Evolutionary conservation across 2,113 vertebrate species (phyloP).

Genomic region (Austrofundulus limnaeus): DNA sequence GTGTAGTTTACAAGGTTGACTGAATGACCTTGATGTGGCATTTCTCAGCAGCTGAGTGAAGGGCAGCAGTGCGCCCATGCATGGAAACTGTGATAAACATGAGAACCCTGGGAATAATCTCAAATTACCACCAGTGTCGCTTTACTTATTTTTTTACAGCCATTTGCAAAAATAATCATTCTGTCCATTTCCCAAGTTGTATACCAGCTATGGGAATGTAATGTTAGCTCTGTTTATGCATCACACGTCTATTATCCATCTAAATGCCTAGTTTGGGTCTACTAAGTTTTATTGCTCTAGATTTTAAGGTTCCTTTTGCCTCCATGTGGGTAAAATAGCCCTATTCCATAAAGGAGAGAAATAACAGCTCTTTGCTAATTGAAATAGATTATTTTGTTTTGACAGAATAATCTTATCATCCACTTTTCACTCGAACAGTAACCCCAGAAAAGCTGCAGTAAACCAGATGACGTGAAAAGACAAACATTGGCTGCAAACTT

Average conservation of each 20-base stretch:
- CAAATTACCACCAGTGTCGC: constrained; percentile 5
- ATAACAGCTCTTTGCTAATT: neutral
- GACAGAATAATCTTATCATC: neutral
- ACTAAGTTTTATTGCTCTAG: neutral
- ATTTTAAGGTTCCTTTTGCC: neutral
- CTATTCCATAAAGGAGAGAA: neutral
- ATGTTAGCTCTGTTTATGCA: constrained; percentile 43
- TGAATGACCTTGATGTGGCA: constrained; percentile 17
- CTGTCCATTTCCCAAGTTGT: constrained; percentile 21
- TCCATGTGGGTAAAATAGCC: neutral
- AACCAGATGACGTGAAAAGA: constrained; percentile 23
- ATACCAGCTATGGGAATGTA: constrained; percentile 40
- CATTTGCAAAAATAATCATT: constrained; percentile 38
- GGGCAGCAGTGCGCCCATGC: constrained; percentile 10
- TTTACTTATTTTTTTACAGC: constrained; percentile 23
- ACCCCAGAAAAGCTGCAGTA: constrained; percentile 9
- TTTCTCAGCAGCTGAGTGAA: constrained; percentile 27
- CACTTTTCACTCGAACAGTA: neutral
- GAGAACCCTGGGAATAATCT: constrained; percentile 29
- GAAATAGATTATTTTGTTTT: constrained; percentile 15
- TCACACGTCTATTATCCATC: constrained; percentile 44
- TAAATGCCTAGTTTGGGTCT: constrained; percentile 23
- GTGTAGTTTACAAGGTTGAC: constrained; percentile 13
- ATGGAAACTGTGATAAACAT: constrained; percentile 27
- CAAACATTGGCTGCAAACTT: neutral